Percentiles rank a stretch among this genome's conserved stretches.
Conservation (phyloP, 2,888 invertebrate genomes). For the Ormyrus labotus region DNA sequence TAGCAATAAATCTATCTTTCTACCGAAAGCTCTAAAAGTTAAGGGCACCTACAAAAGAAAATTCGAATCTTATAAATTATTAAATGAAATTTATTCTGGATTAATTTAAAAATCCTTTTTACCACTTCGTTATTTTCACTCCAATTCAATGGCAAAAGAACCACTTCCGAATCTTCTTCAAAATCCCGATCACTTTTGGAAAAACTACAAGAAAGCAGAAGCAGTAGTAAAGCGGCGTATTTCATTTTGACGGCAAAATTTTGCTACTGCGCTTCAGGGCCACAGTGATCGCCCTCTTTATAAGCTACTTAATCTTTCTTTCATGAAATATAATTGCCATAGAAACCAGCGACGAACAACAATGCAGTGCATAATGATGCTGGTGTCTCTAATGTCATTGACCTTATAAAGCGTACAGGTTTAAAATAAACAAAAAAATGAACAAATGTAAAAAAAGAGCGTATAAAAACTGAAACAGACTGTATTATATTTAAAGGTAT, state of each 20-base stretch:
- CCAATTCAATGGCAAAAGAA: conserved; percentile 63
- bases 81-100: not conserved
- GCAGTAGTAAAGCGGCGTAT: not conserved
- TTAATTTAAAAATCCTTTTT: conserved; percentile 54
- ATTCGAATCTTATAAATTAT: conserved; percentile 32
- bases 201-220: not conserved
- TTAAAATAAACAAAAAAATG: conserved; percentile 7
- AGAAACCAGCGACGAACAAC: conserved; percentile 37
- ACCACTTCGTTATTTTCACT: conserved; percentile 54
- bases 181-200: not conserved
- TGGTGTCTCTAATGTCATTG: conserved; percentile 66
- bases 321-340: conserved; percentile 52
- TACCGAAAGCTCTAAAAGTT: conserved; percentile 68
- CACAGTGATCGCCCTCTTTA: conserved; percentile 33
- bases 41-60: conserved; percentile 65
- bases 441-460: not conserved
- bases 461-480: conserved; percentile 19
- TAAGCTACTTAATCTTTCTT: conserved; percentile 31
- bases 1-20: conserved; percentile 79
- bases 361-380: conserved; percentile 61
- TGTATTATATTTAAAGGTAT: conserved; percentile 25
- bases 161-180: conserved; percentile 61
- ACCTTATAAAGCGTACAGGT: conserved; percentile 39
- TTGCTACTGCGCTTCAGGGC: conserved; percentile 44
- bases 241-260: conserved; percentile 29